Evolutionary conservation across 2,888 invertebrate species (phyloP).

Genomic region (Cephus pygmeus): DNA sequence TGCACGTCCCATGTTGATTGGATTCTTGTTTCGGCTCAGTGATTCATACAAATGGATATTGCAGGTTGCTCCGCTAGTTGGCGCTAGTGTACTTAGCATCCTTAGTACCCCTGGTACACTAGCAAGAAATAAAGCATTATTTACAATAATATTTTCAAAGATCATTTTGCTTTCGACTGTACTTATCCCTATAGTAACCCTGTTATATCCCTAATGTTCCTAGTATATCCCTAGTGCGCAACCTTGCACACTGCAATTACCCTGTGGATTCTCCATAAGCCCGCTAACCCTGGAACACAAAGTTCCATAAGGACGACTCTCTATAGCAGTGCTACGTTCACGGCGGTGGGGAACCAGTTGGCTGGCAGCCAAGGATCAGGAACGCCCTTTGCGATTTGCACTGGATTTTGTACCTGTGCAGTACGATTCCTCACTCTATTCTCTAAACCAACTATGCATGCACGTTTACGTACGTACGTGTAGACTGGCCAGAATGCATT

Average conservation of each 20-base stretch:
- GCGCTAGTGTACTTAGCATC: not conserved
- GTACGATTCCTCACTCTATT: not conserved
- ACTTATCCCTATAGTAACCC: not conserved
- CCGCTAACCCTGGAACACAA: not conserved
- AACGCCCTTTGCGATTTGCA: slow-evolving; percentile 28
- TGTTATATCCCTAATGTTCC: no score
- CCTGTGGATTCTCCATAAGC: not conserved
- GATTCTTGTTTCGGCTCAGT: not conserved
- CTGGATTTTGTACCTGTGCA: not conserved
- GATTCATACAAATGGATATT: not conserved
- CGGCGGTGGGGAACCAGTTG: slow-evolving; percentile 12
- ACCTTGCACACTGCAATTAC: not conserved
- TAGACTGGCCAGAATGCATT: not conserved
- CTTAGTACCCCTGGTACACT: not conserved
- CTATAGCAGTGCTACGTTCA: not conserved
- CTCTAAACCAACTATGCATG: not conserved
- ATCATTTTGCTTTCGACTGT: no score
- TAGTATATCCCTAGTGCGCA: not conserved
- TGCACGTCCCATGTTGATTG: not conserved
- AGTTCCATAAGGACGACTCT: not conserved
- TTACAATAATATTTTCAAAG: no score
- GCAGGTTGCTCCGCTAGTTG: not conserved
- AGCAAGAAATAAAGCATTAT: no score
- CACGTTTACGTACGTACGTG: not conserved
- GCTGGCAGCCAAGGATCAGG: slow-evolving; percentile 28